A percentile compares a stretch with the other conserved stretches of the same genome.
Conservation (phyloP, 2,888 invertebrate genomes). For the Acrobasis suavella region DNA sequence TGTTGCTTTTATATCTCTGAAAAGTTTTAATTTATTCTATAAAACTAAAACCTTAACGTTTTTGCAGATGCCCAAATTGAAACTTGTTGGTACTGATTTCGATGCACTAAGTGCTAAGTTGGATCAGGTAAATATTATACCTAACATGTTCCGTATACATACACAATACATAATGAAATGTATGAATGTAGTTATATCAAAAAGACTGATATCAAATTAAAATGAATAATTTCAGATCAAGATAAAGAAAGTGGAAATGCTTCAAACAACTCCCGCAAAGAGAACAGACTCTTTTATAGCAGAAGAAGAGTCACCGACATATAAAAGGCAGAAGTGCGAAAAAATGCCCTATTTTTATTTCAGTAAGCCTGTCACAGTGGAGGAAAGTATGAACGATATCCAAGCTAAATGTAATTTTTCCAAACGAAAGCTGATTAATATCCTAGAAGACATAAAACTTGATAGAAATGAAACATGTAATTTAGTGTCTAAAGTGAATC, state of each 20-base stretch:
- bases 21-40: too few relatives aligned
- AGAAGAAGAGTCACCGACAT: constrained; percentile 32
- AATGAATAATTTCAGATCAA: constrained; percentile 41
- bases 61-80: constrained; percentile 61
- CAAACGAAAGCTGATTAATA: constrained; percentile 64
- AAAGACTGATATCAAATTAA: not conserved
- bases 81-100: constrained; percentile 50
- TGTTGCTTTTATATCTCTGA: not conserved
- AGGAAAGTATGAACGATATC: constrained; percentile 27
- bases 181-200: not conserved
- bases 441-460: constrained; percentile 63
- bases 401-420: constrained; percentile 47
- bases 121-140: constrained; percentile 52
- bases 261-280: constrained; percentile 32
- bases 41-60: constrained; percentile 1
- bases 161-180: not conserved
- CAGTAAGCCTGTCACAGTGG: constrained; percentile 34
- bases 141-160: not conserved
- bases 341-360: constrained; percentile 49
- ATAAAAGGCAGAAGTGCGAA: constrained; percentile 36
- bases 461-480: constrained; percentile 50
- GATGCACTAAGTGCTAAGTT: constrained; percentile 55
- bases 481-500: constrained; percentile 55
- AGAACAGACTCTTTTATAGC: constrained; percentile 29
- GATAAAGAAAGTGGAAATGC: constrained; percentile 46